phyloP scores from a whole-genome alignment of 1,140 invertebrate genomes.

The Choristoneura fumiferana region DNA sequence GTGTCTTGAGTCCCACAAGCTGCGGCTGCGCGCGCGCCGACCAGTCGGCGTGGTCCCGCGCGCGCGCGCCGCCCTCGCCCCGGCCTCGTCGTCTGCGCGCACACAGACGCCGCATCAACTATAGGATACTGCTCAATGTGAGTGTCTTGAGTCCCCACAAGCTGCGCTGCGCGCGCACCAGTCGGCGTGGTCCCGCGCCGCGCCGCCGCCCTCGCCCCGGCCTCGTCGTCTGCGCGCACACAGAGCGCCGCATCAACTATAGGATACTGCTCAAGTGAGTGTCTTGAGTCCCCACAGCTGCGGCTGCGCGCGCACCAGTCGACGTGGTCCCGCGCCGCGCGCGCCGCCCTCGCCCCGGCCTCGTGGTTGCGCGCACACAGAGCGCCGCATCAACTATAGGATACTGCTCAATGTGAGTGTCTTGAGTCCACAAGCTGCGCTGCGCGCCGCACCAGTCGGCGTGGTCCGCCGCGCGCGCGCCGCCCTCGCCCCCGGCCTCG shows the following conservation, averaged over 20 bases:
- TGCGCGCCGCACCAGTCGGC: no score
- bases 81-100: conserved; percentile 57
- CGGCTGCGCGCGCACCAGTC: no score
- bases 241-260: conserved; percentile 50
- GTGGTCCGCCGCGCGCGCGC: no score
- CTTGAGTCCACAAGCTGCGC: background rate
- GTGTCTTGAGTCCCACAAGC: conserved; percentile 31
- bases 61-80: conserved; percentile 43
- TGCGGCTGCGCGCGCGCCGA: conserved; percentile 54
- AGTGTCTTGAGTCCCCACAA: conserved; percentile 33
- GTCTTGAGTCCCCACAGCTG: no score
- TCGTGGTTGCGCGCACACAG: conserved; percentile 55
- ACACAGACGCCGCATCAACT: conserved; percentile 52
- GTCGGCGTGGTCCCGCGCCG: conserved; percentile 57
- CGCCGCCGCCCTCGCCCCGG: conserved; percentile 51
- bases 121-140: conserved; percentile 49
- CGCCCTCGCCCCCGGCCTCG: no score
- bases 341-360: conserved; percentile 52
- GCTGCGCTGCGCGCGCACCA: conserved; percentile 59
- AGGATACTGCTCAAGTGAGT: conserved; percentile 56
- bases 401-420: conserved; percentile 53
- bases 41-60: conserved; percentile 59
- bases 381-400: conserved; percentile 49
- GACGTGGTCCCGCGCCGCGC: no score
- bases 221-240: conserved; percentile 55